A percentile compares a stretch with the other conserved stretches of the same genome.
phyloP scores from a whole-genome alignment of 1,140 invertebrate genomes.

The Euglossa dilemma region DNA sequence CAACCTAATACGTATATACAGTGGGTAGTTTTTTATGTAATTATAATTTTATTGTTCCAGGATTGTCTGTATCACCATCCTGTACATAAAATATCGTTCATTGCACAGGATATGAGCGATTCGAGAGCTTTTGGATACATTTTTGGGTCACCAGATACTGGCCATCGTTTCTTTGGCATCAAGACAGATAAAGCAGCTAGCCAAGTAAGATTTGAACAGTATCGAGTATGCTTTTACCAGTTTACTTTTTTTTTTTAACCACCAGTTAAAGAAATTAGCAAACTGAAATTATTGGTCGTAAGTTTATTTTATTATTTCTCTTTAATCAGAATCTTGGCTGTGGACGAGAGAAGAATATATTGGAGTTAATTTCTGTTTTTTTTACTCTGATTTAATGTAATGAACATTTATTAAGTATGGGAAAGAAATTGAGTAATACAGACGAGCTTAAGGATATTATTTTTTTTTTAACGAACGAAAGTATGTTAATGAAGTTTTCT shows the following conservation, averaged over 20 bases:
- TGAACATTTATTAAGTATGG: no score
- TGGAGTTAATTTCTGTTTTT: neutral
- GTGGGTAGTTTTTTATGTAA: neutral
- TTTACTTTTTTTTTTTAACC: neutral
- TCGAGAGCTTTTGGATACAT: conserved; percentile 99
- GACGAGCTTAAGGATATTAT: no score
- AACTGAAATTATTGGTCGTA: neutral
- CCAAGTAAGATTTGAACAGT: conserved; percentile 85
- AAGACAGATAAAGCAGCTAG: conserved; percentile 99
- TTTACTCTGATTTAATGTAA: neutral
- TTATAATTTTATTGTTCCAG: conserved; percentile 81
- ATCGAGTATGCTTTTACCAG: neutral
- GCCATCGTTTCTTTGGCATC: conserved; percentile 98
- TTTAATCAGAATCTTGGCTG: no score
- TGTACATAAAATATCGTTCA: conserved; percentile 99
- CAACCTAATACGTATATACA: no score
- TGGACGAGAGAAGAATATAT: neutral
- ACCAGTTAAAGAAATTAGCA: neutral
- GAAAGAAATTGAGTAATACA: no score
- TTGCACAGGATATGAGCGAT: conserved; percentile 98
- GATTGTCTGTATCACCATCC: conserved; percentile 98
- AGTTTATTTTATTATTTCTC: neutral
- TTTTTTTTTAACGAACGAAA: no score
- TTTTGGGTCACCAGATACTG: conserved; percentile 97
- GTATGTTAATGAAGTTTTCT: no score